Evolutionary conservation across 2,888 invertebrate species (phyloP).

Genomic region (Eupithecia insigniata): DNA sequence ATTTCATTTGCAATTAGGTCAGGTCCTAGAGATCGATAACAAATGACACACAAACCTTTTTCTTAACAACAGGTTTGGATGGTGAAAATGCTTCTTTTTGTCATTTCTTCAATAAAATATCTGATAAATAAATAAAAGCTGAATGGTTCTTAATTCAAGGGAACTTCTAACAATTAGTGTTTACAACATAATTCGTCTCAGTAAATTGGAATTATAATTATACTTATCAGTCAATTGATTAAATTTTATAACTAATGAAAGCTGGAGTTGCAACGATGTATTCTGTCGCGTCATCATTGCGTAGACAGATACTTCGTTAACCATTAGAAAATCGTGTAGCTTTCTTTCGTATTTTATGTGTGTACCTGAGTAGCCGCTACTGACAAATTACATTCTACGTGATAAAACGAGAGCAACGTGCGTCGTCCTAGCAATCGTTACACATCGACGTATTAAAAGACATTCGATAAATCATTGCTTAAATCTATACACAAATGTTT

Average conservation of each 20-base stretch:
- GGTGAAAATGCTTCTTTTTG: not conserved
- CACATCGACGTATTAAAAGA: not conserved
- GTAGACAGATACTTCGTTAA: conserved; percentile 11
- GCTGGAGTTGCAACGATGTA: conserved; percentile 11
- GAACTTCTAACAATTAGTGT: conserved; percentile 24
- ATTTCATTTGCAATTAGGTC: not conserved
- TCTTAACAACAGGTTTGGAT: not conserved
- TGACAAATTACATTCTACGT: not conserved
- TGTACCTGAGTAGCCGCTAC: not conserved
- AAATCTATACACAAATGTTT: conserved; percentile 23
- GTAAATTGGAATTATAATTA: conserved; percentile 39
- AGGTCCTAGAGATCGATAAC: not conserved
- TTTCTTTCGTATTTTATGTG: conserved; percentile 6
- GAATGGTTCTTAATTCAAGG: conserved; percentile 9
- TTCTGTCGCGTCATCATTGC: conserved; percentile 31
- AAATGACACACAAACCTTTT: not conserved
- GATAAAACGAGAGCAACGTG: not conserved
- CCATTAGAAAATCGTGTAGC: conserved; percentile 14
- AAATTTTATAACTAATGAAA: conserved; percentile 30
- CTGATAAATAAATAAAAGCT: not conserved
- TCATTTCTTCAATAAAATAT: not conserved
- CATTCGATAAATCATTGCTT: not conserved
- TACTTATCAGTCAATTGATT: conserved; percentile 35
- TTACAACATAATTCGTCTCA: conserved; percentile 26
- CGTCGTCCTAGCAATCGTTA: not conserved